Conservation (phyloP, 2,888 invertebrate genomes). For the Piscicola geometra region DNA sequence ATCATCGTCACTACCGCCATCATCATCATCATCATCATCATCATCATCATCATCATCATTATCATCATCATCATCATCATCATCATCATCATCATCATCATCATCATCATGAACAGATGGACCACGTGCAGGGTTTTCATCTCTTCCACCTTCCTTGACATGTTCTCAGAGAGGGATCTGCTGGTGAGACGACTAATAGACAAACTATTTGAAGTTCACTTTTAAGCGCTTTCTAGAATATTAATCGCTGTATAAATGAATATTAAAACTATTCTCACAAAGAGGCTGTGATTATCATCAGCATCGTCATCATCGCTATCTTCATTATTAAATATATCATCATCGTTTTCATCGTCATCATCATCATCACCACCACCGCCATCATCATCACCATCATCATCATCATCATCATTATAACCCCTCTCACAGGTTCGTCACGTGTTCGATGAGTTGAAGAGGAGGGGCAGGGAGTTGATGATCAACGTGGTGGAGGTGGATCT, state of each 20-base stretch:
- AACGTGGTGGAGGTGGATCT: slow-evolving; percentile 57
- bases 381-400: too few species aligned
- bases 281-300: too few species aligned
- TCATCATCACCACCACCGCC: too few species aligned
- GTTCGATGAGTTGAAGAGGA: slow-evolving; percentile 56
- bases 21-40: slow-evolving; percentile 21
- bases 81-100: background rate
- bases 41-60: slow-evolving; percentile 24
- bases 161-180: slow-evolving; percentile 59
- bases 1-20: slow-evolving; percentile 8
- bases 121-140: slow-evolving; percentile 57
- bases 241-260: too few species aligned
- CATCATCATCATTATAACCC: too few species aligned
- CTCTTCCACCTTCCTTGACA: slow-evolving; percentile 59
- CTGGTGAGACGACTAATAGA: slow-evolving; percentile 42
- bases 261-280: too few species aligned
- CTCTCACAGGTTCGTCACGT: slow-evolving; percentile 55
- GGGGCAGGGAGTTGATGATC: slow-evolving; percentile 52
- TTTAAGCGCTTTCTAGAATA: too few species aligned
- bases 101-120: slow-evolving; percentile 52
- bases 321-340: too few species aligned
- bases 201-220: too few species aligned
- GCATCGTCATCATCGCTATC: too few species aligned
- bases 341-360: too few species aligned
- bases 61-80: slow-evolving; percentile 19